Evolutionary conservation across 30 jellyfish, hydroid and myxozoan genomes (phyloP), one percentile per base, ranked within the genome.

Genomic region (Mastigias papua): DNA sequence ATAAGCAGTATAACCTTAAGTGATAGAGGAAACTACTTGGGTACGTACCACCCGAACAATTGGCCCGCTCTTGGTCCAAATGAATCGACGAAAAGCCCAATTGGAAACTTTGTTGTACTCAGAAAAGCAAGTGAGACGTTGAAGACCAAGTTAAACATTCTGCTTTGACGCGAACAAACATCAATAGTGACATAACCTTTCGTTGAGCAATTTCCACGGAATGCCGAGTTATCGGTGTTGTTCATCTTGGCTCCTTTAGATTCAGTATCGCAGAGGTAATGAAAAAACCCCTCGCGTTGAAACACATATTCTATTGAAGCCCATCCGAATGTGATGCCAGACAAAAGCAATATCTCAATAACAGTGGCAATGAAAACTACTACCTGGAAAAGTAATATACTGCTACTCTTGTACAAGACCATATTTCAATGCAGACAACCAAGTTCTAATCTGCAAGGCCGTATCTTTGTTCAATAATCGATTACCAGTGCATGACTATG

Each of bases 291-390:
- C 37, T 78, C 91, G 42, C 35, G 50, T 49, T 77, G 71, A 58
- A 93, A 93, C 25, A 93, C 98, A 54, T 35, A 80, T 20, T 75
- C 94, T 15, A 93, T 84, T 7, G 93, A 78, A 2, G 98, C 92
- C 98, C 98, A 93, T n/a, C 98, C 98, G 48, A 82, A 93, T 1
- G 97, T 93, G 33, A 89, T 89, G 9, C 97, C 97, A 1, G 97
- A 89, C 27, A 71, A 46, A 19, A 89, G 90, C 76, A 89, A 54
- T 19, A 89, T 60, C 73, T 89, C 97, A 10, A 89, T n/a, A 21
- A 89, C 66, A 8, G 93, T 32, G 15, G 30, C 16, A 16, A 89
- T 33, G 77, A 89, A 82, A 74, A 37, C 54, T 1, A 65, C 25
- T 0, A 66, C 32, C 49, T 72, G 79, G 73, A 34, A 87, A 17